Conservation (phyloP, 1,140 invertebrate genomes). For the Phymastichus coffea region DNA sequence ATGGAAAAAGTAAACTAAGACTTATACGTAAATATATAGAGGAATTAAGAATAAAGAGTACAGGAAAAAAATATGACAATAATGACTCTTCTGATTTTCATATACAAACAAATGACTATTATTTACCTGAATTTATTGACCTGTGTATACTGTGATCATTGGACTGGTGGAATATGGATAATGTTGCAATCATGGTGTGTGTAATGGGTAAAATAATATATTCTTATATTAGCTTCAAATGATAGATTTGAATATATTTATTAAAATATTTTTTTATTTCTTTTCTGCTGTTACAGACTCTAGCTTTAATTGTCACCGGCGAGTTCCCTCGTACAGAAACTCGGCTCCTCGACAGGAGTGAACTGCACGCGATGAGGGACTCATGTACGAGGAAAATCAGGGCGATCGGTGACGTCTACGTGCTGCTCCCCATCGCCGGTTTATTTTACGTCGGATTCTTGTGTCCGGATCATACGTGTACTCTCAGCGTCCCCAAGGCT, state of each 20-base stretch:
- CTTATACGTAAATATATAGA: no score
- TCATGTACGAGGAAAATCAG: slow-evolving; percentile 60
- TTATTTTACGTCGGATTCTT: slow-evolving; percentile 87
- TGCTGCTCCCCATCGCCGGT: slow-evolving; percentile 74
- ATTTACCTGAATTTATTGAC: no score
- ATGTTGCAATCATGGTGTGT: not conserved
- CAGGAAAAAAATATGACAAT: no score
- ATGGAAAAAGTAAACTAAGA: not conserved
- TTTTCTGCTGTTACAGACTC: no score
- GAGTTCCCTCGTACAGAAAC: slow-evolving; percentile 52
- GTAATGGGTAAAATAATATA: no score
- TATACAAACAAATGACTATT: no score
- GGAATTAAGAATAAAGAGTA: no score
- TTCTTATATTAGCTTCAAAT: no score
- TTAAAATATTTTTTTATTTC: not conserved
- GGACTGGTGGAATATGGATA: not conserved
- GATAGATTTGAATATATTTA: no score
- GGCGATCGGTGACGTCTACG: slow-evolving; percentile 74
- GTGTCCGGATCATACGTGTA: slow-evolving; percentile 83
- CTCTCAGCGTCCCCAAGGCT: slow-evolving; percentile 62
- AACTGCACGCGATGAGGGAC: slow-evolving; percentile 40
- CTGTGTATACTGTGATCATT: no score
- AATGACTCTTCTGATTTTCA: no score
- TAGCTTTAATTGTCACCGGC: no score
- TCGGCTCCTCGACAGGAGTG: slow-evolving; percentile 18